These are phyloP conservation scores for Parnassius glacialis DNA, from an alignment of 2,888 invertebrate genomes.

Conservation along the genomic window DNA sequence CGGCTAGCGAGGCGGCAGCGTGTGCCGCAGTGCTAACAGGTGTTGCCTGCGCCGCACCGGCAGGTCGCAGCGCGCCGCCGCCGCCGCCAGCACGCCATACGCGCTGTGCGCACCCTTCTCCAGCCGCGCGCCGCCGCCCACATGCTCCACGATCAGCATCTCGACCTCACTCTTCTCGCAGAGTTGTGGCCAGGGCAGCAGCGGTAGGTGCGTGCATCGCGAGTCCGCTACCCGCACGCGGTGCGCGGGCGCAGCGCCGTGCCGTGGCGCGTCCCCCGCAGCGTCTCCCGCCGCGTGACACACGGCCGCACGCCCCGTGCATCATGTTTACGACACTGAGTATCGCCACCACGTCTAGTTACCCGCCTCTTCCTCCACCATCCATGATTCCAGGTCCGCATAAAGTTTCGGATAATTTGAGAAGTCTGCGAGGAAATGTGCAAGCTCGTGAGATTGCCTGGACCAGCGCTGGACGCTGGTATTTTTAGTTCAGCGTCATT, in stretches of 20 bases:
- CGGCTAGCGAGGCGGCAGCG: not conserved
- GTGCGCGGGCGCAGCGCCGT: constrained; percentile 33
- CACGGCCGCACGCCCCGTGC: constrained; percentile 42
- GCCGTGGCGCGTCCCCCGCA: constrained; percentile 30
- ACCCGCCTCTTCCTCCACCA: constrained; percentile 47
- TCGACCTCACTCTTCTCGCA: constrained; percentile 43
- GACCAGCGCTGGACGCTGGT: too few species aligned
- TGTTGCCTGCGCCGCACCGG: constrained; percentile 11
- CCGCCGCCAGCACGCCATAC: constrained; percentile 30
- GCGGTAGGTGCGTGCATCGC: constrained; percentile 40
- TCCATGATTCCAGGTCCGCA: constrained; percentile 48
- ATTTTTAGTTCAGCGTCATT: too few species aligned
- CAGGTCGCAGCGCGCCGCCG: constrained; percentile 21
- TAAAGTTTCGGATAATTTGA: too few species aligned
- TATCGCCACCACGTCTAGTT: constrained; percentile 57
- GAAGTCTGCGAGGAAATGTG: too few species aligned
- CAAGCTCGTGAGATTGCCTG: too few species aligned
- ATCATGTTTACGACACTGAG: constrained; percentile 46
- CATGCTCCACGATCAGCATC: constrained; percentile 29
- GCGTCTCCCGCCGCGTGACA: constrained; percentile 32
- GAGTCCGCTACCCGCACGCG: constrained; percentile 34
- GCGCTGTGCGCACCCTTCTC: constrained; percentile 30
- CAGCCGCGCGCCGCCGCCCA: constrained; percentile 31
- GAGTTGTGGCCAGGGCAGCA: constrained; percentile 44
- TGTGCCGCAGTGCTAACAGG: constrained; percentile 7